Conservation (phyloP, 2,888 invertebrate genomes). For the Periphyllus acericola region DNA sequence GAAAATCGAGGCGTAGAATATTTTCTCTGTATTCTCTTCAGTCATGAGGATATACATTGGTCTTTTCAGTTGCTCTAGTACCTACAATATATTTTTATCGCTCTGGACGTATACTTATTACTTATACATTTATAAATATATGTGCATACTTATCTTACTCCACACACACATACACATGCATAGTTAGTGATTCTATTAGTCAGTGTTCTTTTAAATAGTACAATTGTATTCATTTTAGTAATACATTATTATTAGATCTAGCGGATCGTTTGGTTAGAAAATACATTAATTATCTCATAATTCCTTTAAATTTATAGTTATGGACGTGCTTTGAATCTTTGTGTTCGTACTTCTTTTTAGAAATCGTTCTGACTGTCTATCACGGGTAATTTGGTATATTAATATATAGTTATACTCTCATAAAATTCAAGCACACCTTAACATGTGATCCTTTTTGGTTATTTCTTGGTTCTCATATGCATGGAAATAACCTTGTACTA, state of each 20-base stretch:
- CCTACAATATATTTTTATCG: constrained; percentile 7
- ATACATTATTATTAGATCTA: neutral
- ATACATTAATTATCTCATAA: neutral
- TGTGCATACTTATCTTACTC: too few relatives aligned
- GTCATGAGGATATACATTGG: neutral
- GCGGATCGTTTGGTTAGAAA: neutral
- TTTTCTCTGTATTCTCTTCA: neutral
- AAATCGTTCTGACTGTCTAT: neutral
- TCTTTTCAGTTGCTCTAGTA: neutral
- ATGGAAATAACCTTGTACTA: neutral
- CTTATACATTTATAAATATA: neutral
- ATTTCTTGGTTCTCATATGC: neutral
- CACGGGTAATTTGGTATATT: neutral
- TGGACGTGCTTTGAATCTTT: neutral
- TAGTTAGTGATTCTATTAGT: too few relatives aligned
- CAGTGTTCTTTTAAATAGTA: neutral
- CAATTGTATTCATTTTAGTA: neutral
- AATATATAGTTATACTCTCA: too few relatives aligned
- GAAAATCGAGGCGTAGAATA: neutral
- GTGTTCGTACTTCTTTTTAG: too few relatives aligned
- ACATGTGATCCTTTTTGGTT: neutral
- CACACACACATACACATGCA: too few relatives aligned
- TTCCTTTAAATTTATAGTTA: neutral
- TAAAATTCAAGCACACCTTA: neutral
- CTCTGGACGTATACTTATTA: constrained; percentile 2